These are phyloP conservation scores for Shargacucullia verbasci DNA, from an alignment of 2,888 invertebrate species.

Conservation along the genomic window DNA sequence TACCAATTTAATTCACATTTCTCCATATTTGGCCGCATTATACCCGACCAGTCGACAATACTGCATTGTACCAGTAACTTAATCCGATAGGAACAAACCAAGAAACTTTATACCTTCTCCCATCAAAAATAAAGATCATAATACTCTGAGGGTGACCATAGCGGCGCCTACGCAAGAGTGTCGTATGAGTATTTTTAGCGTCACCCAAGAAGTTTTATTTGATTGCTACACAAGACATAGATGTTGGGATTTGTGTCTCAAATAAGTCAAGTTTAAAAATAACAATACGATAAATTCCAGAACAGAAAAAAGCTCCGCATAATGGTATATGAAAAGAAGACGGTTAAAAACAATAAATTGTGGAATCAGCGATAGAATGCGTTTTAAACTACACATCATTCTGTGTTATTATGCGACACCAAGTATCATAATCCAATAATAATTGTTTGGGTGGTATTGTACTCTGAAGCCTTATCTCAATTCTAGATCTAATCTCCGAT, in stretches of 20 bases:
- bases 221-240: conserved; percentile 56
- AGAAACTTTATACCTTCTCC: conserved; percentile 17
- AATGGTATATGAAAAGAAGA: conserved; percentile 7
- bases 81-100: conserved; percentile 39
- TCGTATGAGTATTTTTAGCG: conserved; percentile 59
- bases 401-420: conserved; percentile 10
- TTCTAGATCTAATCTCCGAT: conserved; percentile 14
- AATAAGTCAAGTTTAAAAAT: conserved; percentile 58
- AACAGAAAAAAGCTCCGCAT: conserved; percentile 32
- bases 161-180: conserved; percentile 59
- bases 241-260: conserved; percentile 56
- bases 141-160: conserved; percentile 10
- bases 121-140: conserved; percentile 17
- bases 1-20: conserved; percentile 57
- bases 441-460: conserved; percentile 4
- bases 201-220: conserved; percentile 59
- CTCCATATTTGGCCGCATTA: conserved; percentile 60
- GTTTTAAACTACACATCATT: conserved; percentile 10
- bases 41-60: conserved; percentile 52
- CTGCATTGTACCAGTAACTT: conserved; percentile 57
- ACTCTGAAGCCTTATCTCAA: conserved; percentile 10
- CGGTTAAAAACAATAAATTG: conserved; percentile 33
- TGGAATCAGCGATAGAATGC: conserved; percentile 16
- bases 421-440: conserved; percentile 13
- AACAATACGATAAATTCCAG: conserved; percentile 50